Base-by-base conservation (phyloP, 2,888 invertebrate species). In the Acanthosepion lycidas region DNA sequence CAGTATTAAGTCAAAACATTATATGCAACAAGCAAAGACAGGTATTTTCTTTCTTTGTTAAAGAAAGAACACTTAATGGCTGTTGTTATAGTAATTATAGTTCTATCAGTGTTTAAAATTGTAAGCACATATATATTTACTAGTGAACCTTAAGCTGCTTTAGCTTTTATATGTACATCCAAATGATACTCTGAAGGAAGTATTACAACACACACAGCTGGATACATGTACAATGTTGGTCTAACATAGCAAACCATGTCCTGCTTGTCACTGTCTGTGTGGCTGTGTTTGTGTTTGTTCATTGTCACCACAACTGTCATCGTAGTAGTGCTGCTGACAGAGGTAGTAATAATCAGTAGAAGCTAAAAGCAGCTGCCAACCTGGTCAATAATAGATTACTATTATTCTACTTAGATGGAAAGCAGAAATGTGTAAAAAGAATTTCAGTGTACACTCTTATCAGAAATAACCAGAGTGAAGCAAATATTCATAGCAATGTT, bases 271-370 rank as follows among this genome's bases (percentile, higher is more conserved):
- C n/a, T 78, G 12, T 78, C 15, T 33, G 33, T 33, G 78, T 12
- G 78, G 6, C n/a, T 5, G 78, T 64, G 64, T 28, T n/a, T 78
- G 78, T 78, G 78, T 8, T 55, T 28, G 28, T 78, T 78, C 78
- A 78, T 78, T 78, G 78, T 78, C 78, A 78, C 78, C n/a, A 78
- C 78, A 28, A 78, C n/a, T 78, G 78, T 78, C 78, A n/a, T 78
- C n/a, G 33, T 78, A 78, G 78, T 78, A 78, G 78, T 33, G n/a
- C n/a, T 78, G 12, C 15, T 15, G 78, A n/a, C 5, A 78, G 78
- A 78, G 5, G 78, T n/a, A 78, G n/a, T 33, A 78, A n/a, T 78
- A 78, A 78, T 78, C 78, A 78, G 78, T 78, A 78, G 78, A 78
- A 59, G 59, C 59, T 6, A 20, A 42, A 78, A 78, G 78, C 78